Evolutionary conservation across 2,888 invertebrate species (phyloP).

Genomic region (Labia minor): DNA sequence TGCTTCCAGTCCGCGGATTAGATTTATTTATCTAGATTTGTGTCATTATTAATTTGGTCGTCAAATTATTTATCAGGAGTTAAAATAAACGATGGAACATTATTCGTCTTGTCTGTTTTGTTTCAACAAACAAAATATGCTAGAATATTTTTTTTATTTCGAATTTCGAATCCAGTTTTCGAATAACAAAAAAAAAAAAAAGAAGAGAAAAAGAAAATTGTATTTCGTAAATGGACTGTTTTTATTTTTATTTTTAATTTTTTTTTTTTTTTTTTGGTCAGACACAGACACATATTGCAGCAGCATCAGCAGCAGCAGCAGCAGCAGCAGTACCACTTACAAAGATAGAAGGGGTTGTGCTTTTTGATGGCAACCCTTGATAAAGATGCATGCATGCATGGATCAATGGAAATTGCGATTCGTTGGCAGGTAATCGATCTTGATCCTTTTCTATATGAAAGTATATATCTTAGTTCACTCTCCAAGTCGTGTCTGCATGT

Average conservation of each 20-base stretch:
- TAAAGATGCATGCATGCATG: neutral
- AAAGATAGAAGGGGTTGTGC: too few relatives aligned
- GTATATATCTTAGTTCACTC: constrained; percentile 7
- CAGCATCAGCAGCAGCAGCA: too few relatives aligned
- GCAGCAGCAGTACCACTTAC: too few relatives aligned
- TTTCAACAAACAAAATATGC: too few relatives aligned
- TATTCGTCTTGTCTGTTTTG: too few relatives aligned
- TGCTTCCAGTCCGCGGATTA: neutral
- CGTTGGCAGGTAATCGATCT: constrained; percentile 1
- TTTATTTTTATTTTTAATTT: neutral
- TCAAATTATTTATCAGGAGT: neutral
- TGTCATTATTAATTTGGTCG: constrained; percentile 7
- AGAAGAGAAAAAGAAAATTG: neutral
- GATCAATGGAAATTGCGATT: constrained; percentile 1
- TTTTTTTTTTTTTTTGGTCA: neutral
- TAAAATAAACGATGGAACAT: neutral
- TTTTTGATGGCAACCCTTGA: too few relatives aligned
- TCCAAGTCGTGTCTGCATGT: neutral
- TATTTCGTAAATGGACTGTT: constrained; percentile 7
- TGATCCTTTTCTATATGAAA: neutral
- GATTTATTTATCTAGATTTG: constrained; percentile 13
- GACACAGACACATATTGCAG: too few relatives aligned
- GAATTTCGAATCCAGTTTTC: too few relatives aligned
- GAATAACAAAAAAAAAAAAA: neutral
- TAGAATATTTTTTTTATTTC: too few relatives aligned